These are phyloP conservation scores for Capitulum mitella DNA, from an alignment of 2,888 invertebrate genomes.

Conservation along the genomic window DNA sequence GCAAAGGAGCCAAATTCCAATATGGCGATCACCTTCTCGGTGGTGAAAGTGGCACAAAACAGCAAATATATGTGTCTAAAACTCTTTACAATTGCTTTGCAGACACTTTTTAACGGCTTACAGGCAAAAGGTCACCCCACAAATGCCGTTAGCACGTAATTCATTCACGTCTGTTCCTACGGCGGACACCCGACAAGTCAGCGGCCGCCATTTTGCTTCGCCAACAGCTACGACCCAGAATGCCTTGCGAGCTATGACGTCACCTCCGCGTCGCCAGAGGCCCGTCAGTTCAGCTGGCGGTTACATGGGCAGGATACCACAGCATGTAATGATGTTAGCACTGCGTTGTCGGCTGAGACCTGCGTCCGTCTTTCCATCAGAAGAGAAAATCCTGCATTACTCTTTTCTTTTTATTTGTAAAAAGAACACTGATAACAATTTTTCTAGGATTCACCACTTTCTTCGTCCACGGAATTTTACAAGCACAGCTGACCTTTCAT, in stretches of 20 bases:
- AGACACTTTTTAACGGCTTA: too few species aligned
- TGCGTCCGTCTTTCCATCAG: too few species aligned
- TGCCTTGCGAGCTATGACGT: background rate
- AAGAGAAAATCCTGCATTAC: too few species aligned
- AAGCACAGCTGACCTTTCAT: slow-evolving; percentile 46
- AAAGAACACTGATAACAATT: too few species aligned
- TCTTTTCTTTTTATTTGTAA: too few species aligned
- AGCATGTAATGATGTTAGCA: too few species aligned
- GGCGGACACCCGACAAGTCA: background rate
- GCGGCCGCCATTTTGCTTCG: slow-evolving; percentile 13
- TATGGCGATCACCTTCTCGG: background rate
- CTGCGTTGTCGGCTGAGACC: too few species aligned
- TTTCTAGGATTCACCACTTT: background rate
- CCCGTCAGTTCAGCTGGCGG: too few species aligned
- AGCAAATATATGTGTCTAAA: background rate
- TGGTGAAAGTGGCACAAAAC: background rate
- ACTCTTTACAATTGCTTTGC: background rate
- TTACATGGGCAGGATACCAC: too few species aligned
- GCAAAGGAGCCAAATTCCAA: background rate
- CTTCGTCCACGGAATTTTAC: background rate
- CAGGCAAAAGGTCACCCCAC: too few species aligned
- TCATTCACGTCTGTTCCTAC: background rate
- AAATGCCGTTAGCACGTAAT: background rate
- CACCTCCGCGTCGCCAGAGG: background rate
- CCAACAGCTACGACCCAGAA: slow-evolving; percentile 13